Percentiles rank a stretch among this genome's conserved stretches.
These are phyloP conservation scores for Cygnus buccinator DNA, from an alignment of 2,113 vertebrate genomes.

Conservation along the genomic window DNA sequence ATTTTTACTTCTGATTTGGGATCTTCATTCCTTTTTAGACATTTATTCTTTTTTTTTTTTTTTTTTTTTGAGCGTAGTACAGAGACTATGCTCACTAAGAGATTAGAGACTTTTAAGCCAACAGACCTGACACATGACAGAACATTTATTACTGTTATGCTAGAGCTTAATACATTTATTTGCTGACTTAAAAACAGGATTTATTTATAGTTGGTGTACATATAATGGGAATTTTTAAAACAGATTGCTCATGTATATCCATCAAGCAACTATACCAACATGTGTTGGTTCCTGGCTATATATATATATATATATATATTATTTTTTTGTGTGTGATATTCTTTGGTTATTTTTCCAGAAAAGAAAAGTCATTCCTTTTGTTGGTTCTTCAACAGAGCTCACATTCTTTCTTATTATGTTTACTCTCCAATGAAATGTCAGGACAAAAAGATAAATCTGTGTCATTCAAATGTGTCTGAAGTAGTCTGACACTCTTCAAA, in stretches of 20 bases:
- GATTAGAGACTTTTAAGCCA: neutral
- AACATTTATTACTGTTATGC: neutral
- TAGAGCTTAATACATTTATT: neutral
- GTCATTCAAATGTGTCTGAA: neutral
- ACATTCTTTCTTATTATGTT: neutral
- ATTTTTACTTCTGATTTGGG: neutral
- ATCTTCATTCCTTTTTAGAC: neutral
- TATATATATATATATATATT: rapidly evolving
- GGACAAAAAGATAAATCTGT: neutral
- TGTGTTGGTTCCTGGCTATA: neutral
- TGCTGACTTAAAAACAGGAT: neutral
- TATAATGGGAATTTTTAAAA: neutral
- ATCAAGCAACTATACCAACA: neutral
- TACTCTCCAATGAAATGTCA: neutral
- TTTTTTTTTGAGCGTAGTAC: neutral
- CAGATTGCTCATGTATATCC: neutral
- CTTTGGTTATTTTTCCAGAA: neutral
- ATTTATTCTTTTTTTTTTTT: neutral
- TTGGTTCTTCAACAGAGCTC: neutral
- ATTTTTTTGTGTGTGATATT: neutral
- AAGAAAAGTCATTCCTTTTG: neutral
- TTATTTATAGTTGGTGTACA: neutral
- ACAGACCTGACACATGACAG: neutral
- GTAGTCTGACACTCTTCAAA: neutral
- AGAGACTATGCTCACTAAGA: neutral